Percentiles rank a stretch among this genome's conserved stretches.
Evolutionary conservation across 2,113 vertebrate species (phyloP).

Genomic region (Hystrix brachyura): DNA sequence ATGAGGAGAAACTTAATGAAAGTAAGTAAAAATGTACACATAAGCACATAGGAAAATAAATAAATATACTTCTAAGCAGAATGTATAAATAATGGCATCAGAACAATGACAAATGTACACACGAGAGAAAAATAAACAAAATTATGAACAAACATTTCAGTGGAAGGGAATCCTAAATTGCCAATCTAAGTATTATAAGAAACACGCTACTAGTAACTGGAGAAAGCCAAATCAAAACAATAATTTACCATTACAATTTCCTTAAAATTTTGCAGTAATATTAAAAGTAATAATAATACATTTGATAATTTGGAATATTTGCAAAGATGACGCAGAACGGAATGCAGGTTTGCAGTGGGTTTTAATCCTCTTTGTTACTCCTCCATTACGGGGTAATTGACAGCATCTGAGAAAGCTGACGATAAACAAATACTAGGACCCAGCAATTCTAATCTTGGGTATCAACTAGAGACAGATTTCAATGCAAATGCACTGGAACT

Average conservation of each 20-base stretch:
- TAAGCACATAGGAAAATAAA: not conserved
- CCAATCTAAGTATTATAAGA: not conserved
- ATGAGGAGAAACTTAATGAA: not conserved
- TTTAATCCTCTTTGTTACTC: not conserved
- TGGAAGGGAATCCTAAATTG: not conserved
- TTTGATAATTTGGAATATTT: not conserved
- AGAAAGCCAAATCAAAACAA: not conserved
- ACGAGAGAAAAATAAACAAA: not conserved
- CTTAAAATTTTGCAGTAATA: not conserved
- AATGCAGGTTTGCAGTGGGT: not conserved
- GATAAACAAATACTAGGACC: not conserved
- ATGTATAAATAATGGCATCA: not conserved
- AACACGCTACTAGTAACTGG: not conserved
- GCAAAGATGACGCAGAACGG: not conserved
- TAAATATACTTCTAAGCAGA: not conserved
- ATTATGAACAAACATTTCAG: not conserved
- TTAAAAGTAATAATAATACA: not conserved
- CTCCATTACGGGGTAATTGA: not conserved
- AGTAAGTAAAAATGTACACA: not conserved
- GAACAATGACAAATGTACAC: not conserved
- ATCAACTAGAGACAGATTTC: not conserved
- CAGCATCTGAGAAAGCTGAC: not conserved
- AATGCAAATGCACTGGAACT: not conserved
- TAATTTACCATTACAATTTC: not conserved
- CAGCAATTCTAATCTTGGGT: not conserved